Percentiles rank a stretch among this genome's conserved stretches.
Evolutionary conservation across 2,797 vertebrate species (phyloP).

Genomic region (Etheostoma nigrum): DNA sequence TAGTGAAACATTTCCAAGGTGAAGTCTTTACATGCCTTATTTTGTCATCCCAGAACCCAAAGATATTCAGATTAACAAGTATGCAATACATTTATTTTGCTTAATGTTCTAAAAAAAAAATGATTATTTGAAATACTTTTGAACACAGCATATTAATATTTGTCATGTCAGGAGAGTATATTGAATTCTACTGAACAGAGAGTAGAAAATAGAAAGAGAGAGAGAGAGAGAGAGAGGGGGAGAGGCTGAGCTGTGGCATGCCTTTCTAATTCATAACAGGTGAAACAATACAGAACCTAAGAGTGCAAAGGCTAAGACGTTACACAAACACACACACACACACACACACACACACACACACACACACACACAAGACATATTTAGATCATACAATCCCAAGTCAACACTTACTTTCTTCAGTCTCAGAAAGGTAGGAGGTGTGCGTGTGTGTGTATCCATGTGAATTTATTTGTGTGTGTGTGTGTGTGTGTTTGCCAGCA

Average conservation of each 20-base stretch:
- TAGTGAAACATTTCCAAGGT: no score
- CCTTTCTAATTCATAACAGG: conserved; percentile 86
- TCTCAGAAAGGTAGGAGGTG: no score
- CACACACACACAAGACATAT: conserved; percentile 23
- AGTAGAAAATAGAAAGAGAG: conserved; percentile 27
- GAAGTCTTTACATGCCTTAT: no score
- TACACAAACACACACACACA: conserved; percentile 28
- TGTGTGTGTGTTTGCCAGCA: not conserved
- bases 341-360: not conserved
- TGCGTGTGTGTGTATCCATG: not conserved
- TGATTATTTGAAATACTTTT: not conserved
- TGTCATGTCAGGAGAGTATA: conserved; percentile 3
- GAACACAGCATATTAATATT: not conserved
- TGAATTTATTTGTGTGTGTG: not conserved
- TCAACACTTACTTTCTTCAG: conserved; percentile 27
- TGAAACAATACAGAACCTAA: conserved; percentile 80
- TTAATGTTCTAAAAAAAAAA: not conserved
- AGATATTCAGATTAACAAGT: no score
- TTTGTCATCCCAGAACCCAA: no score
- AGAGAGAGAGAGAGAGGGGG: conserved; percentile 45
- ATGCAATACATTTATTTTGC: conserved; percentile 8
- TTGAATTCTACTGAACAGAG: conserved; percentile 28
- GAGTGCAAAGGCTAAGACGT: conserved; percentile 62
- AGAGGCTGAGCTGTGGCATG: conserved; percentile 70
- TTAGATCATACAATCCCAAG: conserved; percentile 26